Percentiles rank a stretch among this genome's conserved stretches.
Evolutionary conservation across 2,888 invertebrate species (phyloP).

Genomic region (Junonia oenone): DNA sequence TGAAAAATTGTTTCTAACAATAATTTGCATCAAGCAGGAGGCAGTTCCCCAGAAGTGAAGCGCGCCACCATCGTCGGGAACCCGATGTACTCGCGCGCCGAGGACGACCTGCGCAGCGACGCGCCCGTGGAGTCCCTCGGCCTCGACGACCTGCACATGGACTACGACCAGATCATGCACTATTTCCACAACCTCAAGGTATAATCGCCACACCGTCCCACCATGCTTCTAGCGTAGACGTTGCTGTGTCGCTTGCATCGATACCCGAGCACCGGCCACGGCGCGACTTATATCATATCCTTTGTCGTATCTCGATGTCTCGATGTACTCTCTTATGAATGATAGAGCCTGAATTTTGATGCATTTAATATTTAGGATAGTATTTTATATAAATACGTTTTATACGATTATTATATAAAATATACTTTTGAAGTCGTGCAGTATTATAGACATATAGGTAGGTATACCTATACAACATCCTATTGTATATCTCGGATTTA

Average conservation of each 20-base stretch:
- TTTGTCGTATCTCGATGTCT: constrained; percentile 51
- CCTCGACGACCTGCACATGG: constrained; percentile 93
- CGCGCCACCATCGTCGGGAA: constrained; percentile 92
- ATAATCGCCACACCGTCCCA: constrained; percentile 63
- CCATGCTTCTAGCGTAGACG: constrained; percentile 71
- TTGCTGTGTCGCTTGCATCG: constrained; percentile 67
- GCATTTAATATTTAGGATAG: constrained; percentile 70
- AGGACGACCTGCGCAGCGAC: constrained; percentile 51
- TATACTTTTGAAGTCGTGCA: constrained; percentile 48
- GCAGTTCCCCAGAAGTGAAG: constrained; percentile 83
- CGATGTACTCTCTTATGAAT: constrained; percentile 66
- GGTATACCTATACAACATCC: constrained; percentile 49
- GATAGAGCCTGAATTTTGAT: constrained; percentile 71
- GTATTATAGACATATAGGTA: constrained; percentile 55
- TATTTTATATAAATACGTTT: constrained; percentile 70
- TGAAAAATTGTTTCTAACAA: neutral
- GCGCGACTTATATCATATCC: constrained; percentile 43
- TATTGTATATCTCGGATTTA: constrained; percentile 26
- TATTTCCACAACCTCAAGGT: constrained; percentile 99
- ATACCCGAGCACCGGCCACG: constrained; percentile 39
- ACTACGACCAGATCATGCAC: constrained; percentile 98
- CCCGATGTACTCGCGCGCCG: constrained; percentile 88
- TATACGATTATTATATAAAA: constrained; percentile 67
- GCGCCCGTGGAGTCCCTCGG: constrained; percentile 82
- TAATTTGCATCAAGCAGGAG: constrained; percentile 38